Evolutionary conservation across 2,797 vertebrate species (phyloP), one percentile per base, ranked within the genome.

Genomic region (Helicolenus hilgendorfi): DNA sequence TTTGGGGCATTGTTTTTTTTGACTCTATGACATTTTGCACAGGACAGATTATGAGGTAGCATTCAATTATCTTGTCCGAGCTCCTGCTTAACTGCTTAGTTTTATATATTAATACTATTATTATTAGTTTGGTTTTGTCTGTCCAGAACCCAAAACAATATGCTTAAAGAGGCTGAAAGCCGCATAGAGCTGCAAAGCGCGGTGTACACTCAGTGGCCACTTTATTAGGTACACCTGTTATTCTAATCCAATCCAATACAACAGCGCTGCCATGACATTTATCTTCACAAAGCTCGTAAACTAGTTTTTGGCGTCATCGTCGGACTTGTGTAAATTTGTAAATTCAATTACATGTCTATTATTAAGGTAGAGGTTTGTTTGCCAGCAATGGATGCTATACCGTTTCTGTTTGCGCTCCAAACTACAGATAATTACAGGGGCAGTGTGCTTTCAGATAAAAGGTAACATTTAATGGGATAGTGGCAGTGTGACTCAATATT

Each of bases 391-490:
- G 26, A 68, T 62, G n/a, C 35, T 31, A 3, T 71, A 20, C 62
- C 77, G 14, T 53, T 58, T 71, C 27, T 81, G 14, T 76, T 35
- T 81, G 72, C 70, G 60, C 27, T 83, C 26, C 65, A 71, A 36
- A 63, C 64, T 53, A 62, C 58, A 69, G 62, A 86, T 79, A 83
- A 83, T 85, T 86, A 77, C 18, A 2, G 68, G 78, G 72, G 60
- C 27, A 62, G 85, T 29, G 56, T 86, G 71, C 68, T 84, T 85
- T 33, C 70, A 88, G 88, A 90, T 92, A 90, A 92, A 90, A 78
- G 65, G 73, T 81, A 82, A 75, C 67, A 62, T 84, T 87, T 90
- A 90, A 90, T 89, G 87, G 75, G 80, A 80, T 85, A 70, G 81
- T 63, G 70, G 45, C 87, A 78, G 35, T 72, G 85, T 81, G 89